Conservation (phyloP, 2,113 vertebrate species). For the Butorides virescens region DNA sequence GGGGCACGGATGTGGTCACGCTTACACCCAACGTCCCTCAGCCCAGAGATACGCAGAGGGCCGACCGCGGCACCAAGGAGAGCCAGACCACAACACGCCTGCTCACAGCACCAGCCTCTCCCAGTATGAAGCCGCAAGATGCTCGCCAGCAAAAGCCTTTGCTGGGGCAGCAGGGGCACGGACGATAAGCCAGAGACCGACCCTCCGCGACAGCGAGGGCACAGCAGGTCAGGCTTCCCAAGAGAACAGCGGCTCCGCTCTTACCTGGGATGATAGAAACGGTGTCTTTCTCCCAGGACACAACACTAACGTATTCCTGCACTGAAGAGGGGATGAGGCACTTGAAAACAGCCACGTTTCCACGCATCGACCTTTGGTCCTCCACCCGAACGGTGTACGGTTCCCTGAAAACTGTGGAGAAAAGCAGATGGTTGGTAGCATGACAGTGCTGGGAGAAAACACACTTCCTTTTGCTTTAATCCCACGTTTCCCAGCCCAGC, state of each 20-base stretch:
- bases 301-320: conserved; percentile 98
- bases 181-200: rapidly evolving
- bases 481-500: conserved; percentile 47
- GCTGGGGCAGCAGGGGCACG: background rate
- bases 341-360: conserved; percentile 99
- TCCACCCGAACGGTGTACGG: conserved; percentile 99
- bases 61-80: background rate
- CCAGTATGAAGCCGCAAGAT: rapidly evolving
- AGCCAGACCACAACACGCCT: rapidly evolving
- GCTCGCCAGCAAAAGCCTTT: background rate
- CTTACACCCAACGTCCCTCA: rapidly evolving
- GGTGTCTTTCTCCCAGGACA: conserved; percentile 99
- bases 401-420: conserved; percentile 93
- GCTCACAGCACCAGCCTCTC: background rate
- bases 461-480: conserved; percentile 15
- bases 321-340: conserved; percentile 98
- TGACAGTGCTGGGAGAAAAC: conserved; percentile 17
- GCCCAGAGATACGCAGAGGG: rapidly evolving
- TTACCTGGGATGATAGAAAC: conserved; percentile 97
- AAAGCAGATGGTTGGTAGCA: conserved; percentile 43
- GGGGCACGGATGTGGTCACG: rapidly evolving
- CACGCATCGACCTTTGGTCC: conserved; percentile 98
- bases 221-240: background rate
- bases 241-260: background rate
- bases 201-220: background rate